These are phyloP conservation scores for Calephelis nemesis DNA, from an alignment of 1,140 invertebrate genomes.

Conservation along the genomic window DNA sequence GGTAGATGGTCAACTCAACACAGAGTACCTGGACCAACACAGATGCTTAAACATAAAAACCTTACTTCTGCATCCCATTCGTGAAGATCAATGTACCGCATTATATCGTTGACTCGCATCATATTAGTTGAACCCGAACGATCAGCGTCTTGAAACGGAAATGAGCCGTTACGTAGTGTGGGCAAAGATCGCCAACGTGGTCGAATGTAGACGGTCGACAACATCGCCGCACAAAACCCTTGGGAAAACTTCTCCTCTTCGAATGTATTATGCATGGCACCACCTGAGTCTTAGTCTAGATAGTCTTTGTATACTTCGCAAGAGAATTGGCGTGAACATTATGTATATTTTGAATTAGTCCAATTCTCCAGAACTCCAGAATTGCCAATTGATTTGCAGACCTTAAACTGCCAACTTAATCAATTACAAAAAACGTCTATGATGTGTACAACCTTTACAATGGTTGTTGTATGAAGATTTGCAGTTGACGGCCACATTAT, in stretches of 20 bases:
- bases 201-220: conserved; percentile 92
- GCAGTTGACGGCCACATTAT: too few species aligned
- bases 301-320: too few species aligned
- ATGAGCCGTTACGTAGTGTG: conserved; percentile 67
- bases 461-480: too few species aligned
- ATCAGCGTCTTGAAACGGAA: conserved; percentile 46
- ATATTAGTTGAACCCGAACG: conserved; percentile 43
- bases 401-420: too few species aligned
- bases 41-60: not conserved
- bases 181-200: conserved; percentile 73
- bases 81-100: conserved; percentile 56
- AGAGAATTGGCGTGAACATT: too few species aligned
- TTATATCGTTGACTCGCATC: conserved; percentile 69
- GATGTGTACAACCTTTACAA: too few species aligned
- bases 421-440: too few species aligned
- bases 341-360: too few species aligned
- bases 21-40: not conserved
- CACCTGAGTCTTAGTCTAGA: conserved; percentile 60
- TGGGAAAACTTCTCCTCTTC: conserved; percentile 53
- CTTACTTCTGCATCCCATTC: conserved; percentile 68
- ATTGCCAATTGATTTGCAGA: too few species aligned
- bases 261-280: conserved; percentile 60
- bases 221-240: conserved; percentile 77
- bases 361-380: too few species aligned
- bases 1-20: conserved; percentile 17